Base-by-base conservation (phyloP, 2,888 invertebrate genomes). In the Gortyna flavago region DNA sequence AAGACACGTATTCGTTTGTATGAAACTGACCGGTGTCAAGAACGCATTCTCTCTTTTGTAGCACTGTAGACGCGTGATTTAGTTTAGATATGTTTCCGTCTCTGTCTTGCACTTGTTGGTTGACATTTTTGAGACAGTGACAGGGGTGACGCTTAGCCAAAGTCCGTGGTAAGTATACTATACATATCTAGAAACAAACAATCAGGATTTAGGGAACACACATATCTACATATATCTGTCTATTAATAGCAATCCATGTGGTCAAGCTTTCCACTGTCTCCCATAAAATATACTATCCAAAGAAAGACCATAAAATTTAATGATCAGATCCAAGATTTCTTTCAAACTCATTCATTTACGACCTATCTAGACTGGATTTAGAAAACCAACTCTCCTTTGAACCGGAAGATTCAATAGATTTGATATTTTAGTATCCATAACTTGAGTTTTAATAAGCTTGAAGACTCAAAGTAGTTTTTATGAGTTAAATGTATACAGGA, bases 401-500 rank as follows among this genome's bases (percentile, higher is more conserved):
- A 72, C 75, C 71, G 80, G 76, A 76, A 72, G 44, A n/a, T 77
- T 77, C 29, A 64, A 75, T 75, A 62, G 21, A 67, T 72, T 66
- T 35, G 51, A 65, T 73, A 68, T 85, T 79, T 85, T 77, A 87
- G 77, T 71, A 65, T 66, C 25, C 70, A 77, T 85, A 79, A 81
- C 66, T 83, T 35, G 4, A 54, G 35, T 81, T 54, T 25, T 68
- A 77, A 80, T 70, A 78, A 75, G 68, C 62, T 79, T 81, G 78
- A 73, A 29, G 65, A 85, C 66, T 77, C 79, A 75, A 80, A 80
- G 81, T 72, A 75, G 54, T 54, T 54, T 54, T 57, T n/a, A 57
- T 25, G 54, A 54, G 25, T 5, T 54, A 54, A 54, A 54, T 79
- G 77, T 85, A 86, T 86, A 85, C 83, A 83, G 74, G 72, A 81